Percentiles rank a stretch among this genome's conserved stretches.
phyloP scores from a whole-genome alignment of 2,113 vertebrate genomes.

The Rhynchopsitta pachyrhyncha region DNA sequence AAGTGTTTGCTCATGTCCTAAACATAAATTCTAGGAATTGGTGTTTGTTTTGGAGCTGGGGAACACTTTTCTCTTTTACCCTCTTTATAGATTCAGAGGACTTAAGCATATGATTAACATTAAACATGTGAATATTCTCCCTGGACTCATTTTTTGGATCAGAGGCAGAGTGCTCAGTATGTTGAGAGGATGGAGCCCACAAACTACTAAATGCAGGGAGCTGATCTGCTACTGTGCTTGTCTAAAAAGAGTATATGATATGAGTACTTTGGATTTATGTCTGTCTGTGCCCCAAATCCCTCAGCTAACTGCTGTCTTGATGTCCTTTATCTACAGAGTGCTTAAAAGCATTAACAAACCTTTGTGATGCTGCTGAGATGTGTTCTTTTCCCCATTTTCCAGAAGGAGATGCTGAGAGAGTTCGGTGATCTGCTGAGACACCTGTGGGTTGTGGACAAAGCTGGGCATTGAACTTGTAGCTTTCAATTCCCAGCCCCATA shows the following conservation, averaged over 20 bases:
- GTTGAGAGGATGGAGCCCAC: conserved; percentile 25
- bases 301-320: conserved; percentile 31
- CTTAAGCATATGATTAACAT: conserved; percentile 54
- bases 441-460: not conserved
- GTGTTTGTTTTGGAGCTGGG: conserved; percentile 32
- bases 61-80: conserved; percentile 25
- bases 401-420: not conserved
- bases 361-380: not conserved
- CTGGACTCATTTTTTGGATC: conserved; percentile 12
- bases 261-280: conserved; percentile 8
- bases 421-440: not conserved
- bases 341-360: conserved; percentile 24
- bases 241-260: not conserved
- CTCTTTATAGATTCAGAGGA: conserved; percentile 29
- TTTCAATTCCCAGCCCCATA: not conserved
- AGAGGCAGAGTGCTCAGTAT: conserved; percentile 17
- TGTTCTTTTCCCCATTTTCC: not conserved
- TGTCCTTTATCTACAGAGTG: conserved; percentile 45
- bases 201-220: not conserved
- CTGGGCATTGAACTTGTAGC: not conserved
- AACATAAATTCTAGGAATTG: conserved; percentile 15
- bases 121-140: conserved; percentile 27
- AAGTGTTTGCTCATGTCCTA: conserved; percentile 12
- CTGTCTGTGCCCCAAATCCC: conserved; percentile 38
- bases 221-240: conserved; percentile 1